Evolutionary conservation across 2,888 invertebrate species (phyloP), one percentile per base, ranked within the genome.

Genomic region (Oscheius onirici): DNA sequence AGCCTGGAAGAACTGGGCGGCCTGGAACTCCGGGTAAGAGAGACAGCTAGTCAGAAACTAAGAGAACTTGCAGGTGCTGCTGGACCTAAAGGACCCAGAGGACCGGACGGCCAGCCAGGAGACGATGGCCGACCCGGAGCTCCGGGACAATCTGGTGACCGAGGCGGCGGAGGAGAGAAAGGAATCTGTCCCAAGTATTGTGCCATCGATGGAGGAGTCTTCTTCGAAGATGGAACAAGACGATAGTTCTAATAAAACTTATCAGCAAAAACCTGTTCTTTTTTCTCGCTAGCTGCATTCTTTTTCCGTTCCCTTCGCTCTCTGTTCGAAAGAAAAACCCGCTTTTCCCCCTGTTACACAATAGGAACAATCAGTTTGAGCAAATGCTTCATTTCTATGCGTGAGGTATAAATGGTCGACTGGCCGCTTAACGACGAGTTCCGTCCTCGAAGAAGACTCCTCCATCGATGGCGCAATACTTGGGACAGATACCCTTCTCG

Each of bases 381-480:
- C n/a, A 55, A 34, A 55, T 55, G 55, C 22, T 55, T 55, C 55
- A 55, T 55, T 55, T 26, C 24, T 55, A 13, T 28, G 22, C 22
- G 8, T 15, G 55, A 11, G 26, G 28, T 28, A 55, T 6, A 34
- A 34, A 8, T 34, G 34, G 34, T 34, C 5, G 34, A 6, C 34
- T 34, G 5, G 3, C 55, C 15, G 55, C 41, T 80, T 81, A 81
- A 75, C 83, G 83, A 51, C 83, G 79, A 58, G 85, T 86, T 79
- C 85, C 85, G 75, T 86, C 85, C 77, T 86, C 85, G 84, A 86
- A 86, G 85, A 86, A 86, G 76, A 86, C 84, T 79, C 80, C 80
- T 71, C 80, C 80, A 71, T 80, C 80, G 71, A 80, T 71, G 57
- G 71, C 71, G 57, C 71, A 71, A 66, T 72, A 74, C 71, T 74